Evolutionary conservation across 2,888 invertebrate genomes (phyloP).

Genomic region (Tenthredo distinguenda): DNA sequence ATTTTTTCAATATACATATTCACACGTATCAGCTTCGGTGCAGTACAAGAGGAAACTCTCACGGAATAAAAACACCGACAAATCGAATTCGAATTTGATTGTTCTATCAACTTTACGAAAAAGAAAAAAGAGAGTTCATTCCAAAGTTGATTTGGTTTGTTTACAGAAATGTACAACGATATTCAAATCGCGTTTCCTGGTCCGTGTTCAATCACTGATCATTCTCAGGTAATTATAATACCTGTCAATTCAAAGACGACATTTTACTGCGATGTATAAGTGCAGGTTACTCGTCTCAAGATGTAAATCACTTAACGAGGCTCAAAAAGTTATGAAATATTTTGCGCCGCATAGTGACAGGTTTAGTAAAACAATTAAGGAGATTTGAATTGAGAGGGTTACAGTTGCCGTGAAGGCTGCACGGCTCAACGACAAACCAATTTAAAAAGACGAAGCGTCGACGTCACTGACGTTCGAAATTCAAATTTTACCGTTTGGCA

Average conservation of each 20-base stretch:
- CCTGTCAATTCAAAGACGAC: neutral
- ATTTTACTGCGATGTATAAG: neutral
- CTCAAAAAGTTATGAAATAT: neutral
- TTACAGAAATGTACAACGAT: neutral
- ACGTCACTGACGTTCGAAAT: slow-evolving; percentile 20
- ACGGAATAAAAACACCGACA: neutral
- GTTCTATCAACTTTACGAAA: neutral
- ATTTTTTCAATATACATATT: slow-evolving; percentile 32
- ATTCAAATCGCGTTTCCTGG: neutral
- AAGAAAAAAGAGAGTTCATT: neutral
- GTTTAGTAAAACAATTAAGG: neutral
- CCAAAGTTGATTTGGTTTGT: neutral
- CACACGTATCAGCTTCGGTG: neutral
- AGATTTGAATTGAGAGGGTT: neutral
- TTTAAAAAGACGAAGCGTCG: slow-evolving; percentile 6
- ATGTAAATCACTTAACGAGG: neutral
- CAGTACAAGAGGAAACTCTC: neutral
- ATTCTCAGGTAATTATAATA: neutral
- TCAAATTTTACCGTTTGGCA: slow-evolving; percentile 27
- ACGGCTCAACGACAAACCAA: neutral
- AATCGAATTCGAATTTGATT: neutral
- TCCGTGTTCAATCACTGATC: neutral
- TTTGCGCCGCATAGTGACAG: neutral
- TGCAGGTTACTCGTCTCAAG: neutral
- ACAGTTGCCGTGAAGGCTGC: neutral